Percentiles rank a stretch among this genome's conserved stretches.
These are phyloP conservation scores for Dilophus febrilis DNA, from an alignment of 2,888 invertebrate species.

Conservation along the genomic window DNA sequence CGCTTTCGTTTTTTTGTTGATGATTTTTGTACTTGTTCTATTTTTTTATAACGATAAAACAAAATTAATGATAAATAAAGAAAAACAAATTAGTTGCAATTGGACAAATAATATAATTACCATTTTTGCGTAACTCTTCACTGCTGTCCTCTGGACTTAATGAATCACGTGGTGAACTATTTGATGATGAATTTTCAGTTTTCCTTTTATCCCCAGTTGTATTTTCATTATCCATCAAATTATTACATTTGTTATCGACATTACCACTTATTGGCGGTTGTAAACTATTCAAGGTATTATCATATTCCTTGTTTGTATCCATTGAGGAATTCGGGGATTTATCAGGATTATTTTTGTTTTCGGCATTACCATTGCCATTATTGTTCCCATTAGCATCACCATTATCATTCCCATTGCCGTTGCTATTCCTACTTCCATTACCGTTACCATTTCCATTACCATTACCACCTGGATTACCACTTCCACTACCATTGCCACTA, in stretches of 20 bases:
- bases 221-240: constrained; percentile 17
- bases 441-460: no score
- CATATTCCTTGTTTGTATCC: neutral
- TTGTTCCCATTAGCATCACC: neutral
- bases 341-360: no score
- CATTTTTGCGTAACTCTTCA: constrained; percentile 24
- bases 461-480: no score
- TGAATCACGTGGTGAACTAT: constrained; percentile 25
- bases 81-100: neutral
- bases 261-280: neutral
- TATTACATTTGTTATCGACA: constrained; percentile 5
- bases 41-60: neutral
- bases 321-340: no score
- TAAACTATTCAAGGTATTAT: constrained; percentile 1
- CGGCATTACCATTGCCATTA: no score
- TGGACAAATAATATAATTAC: neutral
- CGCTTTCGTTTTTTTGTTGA: constrained; percentile 32
- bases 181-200: constrained; percentile 17
- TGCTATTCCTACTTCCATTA: neutral
- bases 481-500: no score
- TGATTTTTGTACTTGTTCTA: constrained; percentile 17
- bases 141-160: constrained; percentile 28
- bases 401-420: no score
- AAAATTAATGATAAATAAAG: neutral
- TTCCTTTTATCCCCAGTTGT: constrained; percentile 1